Conservation (phyloP, 2,797 vertebrate genomes). For the Odontamblyopus rebecca region DNA sequence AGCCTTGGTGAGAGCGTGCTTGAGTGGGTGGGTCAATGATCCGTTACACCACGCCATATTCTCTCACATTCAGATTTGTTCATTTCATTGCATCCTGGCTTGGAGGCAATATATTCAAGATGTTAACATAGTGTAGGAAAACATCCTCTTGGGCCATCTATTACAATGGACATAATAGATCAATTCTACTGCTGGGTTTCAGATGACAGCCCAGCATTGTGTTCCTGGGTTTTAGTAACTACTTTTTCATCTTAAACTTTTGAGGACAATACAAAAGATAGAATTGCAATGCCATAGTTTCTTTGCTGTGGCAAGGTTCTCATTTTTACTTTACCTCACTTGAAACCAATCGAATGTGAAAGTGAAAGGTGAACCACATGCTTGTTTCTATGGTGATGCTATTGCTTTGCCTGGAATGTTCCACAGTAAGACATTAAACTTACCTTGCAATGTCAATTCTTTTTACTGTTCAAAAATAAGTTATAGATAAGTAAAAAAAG, state of each 20-base stretch:
- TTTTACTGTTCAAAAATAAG: not conserved
- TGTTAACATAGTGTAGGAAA: conserved; percentile 37
- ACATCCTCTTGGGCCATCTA: conserved; percentile 28
- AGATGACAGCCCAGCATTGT: not conserved
- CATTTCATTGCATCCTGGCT: conserved; percentile 37
- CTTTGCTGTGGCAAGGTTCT: too few species aligned
- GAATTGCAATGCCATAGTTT: not conserved
- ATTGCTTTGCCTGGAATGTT: too few species aligned
- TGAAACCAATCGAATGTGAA: too few species aligned
- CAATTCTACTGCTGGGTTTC: not conserved
- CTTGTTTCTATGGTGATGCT: too few species aligned
- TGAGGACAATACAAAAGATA: not conserved
- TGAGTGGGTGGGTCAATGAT: conserved; percentile 69
- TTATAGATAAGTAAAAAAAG: not conserved
- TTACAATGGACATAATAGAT: conserved; percentile 23
- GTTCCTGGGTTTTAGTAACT: not conserved
- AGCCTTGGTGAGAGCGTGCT: conserved; percentile 55
- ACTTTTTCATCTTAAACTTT: not conserved
- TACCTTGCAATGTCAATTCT: not conserved
- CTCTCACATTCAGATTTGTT: conserved; percentile 43
- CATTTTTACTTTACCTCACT: too few species aligned
- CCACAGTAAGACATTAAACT: too few species aligned
- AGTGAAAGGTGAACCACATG: too few species aligned
- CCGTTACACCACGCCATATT: conserved; percentile 46
- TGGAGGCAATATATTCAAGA: conserved; percentile 35